Conservation (phyloP, 2,797 vertebrate species). For the Xenopus petersii region DNA sequence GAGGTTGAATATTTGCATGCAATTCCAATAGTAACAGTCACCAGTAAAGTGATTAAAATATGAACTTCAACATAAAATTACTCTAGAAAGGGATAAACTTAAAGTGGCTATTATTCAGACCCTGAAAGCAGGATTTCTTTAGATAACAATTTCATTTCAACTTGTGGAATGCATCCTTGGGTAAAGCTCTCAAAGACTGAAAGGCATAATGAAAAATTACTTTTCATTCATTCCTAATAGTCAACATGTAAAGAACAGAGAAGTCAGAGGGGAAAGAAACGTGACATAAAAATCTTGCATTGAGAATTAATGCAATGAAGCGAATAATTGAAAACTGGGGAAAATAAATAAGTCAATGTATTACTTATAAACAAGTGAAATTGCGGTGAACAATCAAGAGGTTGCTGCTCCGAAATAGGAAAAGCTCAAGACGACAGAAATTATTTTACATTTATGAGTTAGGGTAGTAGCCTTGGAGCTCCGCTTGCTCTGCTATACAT, state of each 20-base stretch:
- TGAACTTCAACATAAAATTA: slow-evolving; percentile 8
- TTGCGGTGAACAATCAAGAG: not conserved
- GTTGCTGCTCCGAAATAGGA: not conserved
- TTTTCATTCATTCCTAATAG: slow-evolving; percentile 27
- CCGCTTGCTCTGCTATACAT: not conserved
- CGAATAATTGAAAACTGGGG: slow-evolving; percentile 22
- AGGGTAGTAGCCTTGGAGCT: not conserved
- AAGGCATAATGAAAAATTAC: slow-evolving; percentile 42
- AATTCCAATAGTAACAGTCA: slow-evolving; percentile 3
- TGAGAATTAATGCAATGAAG: slow-evolving; percentile 29
- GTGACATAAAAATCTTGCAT: slow-evolving; percentile 1
- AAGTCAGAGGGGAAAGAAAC: not conserved
- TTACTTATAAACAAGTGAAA: slow-evolving; percentile 18
- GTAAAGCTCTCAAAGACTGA: slow-evolving; percentile 25
- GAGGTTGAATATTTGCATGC: slow-evolving; percentile 11
- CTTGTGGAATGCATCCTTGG: slow-evolving; percentile 6
- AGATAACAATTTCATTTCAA: slow-evolving; percentile 26
- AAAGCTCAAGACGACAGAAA: not conserved
- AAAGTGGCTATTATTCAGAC: slow-evolving; percentile 18
- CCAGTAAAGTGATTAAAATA: not conserved
- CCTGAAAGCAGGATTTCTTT: slow-evolving; percentile 17
- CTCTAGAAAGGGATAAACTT: slow-evolving; percentile 6
- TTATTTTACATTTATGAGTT: not conserved
- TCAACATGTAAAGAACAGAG: slow-evolving; percentile 25
- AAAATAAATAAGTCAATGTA: slow-evolving; percentile 9